These are phyloP conservation scores for Cairina moschata DNA, from an alignment of 2,113 vertebrate species.

Conservation along the genomic window DNA sequence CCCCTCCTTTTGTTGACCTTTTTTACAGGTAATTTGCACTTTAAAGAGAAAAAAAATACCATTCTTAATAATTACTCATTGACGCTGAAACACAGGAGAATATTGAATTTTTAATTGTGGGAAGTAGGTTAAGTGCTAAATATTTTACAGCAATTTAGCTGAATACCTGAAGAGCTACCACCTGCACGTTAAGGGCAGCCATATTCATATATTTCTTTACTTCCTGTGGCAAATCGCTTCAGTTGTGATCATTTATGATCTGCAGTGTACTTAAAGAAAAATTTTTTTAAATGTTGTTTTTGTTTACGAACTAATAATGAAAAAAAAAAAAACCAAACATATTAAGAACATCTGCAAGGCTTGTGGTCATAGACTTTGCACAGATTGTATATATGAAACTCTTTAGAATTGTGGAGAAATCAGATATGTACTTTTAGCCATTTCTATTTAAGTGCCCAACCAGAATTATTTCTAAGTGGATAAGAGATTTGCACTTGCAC, in stretches of 20 bases:
- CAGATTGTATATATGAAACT: background rate
- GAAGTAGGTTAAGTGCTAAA: background rate
- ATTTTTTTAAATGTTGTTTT: background rate
- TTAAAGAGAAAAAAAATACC: no score
- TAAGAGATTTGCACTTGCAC: background rate
- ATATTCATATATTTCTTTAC: background rate
- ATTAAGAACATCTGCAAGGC: background rate
- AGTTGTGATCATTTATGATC: background rate
- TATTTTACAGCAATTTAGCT: background rate
- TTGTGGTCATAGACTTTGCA: background rate
- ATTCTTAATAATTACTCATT: background rate
- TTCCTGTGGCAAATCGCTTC: background rate
- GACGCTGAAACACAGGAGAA: background rate
- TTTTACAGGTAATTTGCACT: background rate
- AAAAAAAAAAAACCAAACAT: no score
- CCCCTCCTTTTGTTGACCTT: background rate
- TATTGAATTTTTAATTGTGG: background rate
- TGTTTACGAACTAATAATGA: background rate
- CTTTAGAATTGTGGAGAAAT: background rate
- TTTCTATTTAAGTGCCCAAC: background rate
- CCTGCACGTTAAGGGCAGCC: background rate
- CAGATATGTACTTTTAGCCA: background rate
- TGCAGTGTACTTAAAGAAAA: background rate
- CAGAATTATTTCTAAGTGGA: background rate
- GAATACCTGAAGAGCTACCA: background rate